These are phyloP conservation scores for Nycteola revayana DNA, from an alignment of 2,888 invertebrate species.

Conservation along the genomic window DNA sequence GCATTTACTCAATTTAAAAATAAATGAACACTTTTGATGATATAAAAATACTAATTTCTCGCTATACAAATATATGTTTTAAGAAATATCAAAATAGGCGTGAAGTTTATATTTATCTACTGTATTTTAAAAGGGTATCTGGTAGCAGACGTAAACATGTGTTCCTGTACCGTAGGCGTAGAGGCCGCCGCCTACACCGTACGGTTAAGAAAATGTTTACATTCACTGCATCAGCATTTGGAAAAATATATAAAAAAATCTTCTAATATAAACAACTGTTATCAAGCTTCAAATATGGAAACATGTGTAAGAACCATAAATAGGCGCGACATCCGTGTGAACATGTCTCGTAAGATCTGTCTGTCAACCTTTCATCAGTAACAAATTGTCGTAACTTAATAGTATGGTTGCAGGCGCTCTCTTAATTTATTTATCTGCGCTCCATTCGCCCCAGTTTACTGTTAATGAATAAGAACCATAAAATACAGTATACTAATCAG, in stretches of 20 bases:
- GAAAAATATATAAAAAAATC: too few relatives aligned
- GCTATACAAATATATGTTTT: too few relatives aligned
- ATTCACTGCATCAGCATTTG: conserved; percentile 43
- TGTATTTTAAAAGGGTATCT: conserved; percentile 48
- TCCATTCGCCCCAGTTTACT: conserved; percentile 63
- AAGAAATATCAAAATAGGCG: too few relatives aligned
- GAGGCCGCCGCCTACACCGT: conserved; percentile 60
- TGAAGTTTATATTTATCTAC: conserved; percentile 27
- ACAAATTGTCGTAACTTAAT: conserved; percentile 30
- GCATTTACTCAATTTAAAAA: too few relatives aligned
- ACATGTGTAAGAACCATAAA: too few relatives aligned
- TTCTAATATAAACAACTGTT: too few relatives aligned
- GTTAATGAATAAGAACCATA: conserved; percentile 60
- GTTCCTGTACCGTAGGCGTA: conserved; percentile 64
- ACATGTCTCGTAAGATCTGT: too few relatives aligned
- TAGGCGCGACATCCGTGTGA: too few relatives aligned
- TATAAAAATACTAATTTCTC: too few relatives aligned
- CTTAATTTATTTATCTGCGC: conserved; percentile 65
- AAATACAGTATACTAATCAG: conserved; percentile 46
- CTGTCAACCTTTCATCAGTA: too few relatives aligned
- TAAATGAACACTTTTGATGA: too few relatives aligned
- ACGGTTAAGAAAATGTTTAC: conserved; percentile 49
- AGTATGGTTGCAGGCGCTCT: conserved; percentile 33
- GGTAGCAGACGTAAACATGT: conserved; percentile 65
- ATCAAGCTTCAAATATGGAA: too few relatives aligned